Evolutionary conservation across 2,113 vertebrate genomes (phyloP), one percentile per base, ranked within the genome.

Genomic region (Podocnemis expansa): DNA sequence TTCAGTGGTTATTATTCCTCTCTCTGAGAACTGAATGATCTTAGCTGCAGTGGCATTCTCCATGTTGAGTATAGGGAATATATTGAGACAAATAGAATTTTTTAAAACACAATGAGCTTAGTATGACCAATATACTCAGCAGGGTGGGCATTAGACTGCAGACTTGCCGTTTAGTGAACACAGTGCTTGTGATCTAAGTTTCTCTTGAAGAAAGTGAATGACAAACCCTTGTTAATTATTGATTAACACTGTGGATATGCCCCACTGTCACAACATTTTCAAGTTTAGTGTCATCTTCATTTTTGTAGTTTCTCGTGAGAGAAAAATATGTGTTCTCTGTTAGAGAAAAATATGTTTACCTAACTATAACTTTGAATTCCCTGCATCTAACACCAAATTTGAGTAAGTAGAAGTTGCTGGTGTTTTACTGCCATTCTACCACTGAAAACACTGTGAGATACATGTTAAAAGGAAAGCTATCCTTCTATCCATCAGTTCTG

Each of bases 401-500:
- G 84, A 93, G 56, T 84, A 51, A 63, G 67, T 63, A 31, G 9
- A 78, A 75, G 73, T 84, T 78, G 45, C 11, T 81, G 41, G 43
- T 54, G 38, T 93, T 84, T 81, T 85, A 86, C 25, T 81, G 17
- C 10, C 22, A 10, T 91, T 92, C 31, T 67, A 21, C 21, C 76
- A 84, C 25, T 93, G 67, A 41, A 83, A 89, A 22, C 13, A 45
- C 5, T 34, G 63, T 51, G 76, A 51, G 49, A 10, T 27, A 81
- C n/a, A 84, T 83, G 45, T 93, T 83, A 90, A 93, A 91, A 78
- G 29, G 43, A 85, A 93, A 91, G 84, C 51, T 88, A 9, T 55
- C 38, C 34, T 88, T 70, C 45, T 51, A 58, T 89, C 54, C 29
- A 70, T 93, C 70, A 89, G 5, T 25, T 51, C 34, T 55, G 60